phyloP scores from a whole-genome alignment of 2,113 vertebrate genomes.

The Lampris megalopsis region DNA sequence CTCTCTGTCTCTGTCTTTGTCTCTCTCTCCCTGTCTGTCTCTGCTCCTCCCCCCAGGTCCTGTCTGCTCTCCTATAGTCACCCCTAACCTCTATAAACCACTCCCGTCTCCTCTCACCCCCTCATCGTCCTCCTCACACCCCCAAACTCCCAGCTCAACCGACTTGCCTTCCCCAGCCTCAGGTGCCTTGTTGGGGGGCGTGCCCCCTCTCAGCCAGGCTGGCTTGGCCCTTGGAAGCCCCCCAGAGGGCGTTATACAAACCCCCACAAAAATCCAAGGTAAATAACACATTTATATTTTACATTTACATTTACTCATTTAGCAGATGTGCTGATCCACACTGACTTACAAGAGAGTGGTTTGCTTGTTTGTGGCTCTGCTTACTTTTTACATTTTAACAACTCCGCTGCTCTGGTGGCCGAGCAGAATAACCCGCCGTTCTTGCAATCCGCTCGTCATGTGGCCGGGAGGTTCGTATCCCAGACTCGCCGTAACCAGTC shows the following conservation, averaged over 20 bases:
- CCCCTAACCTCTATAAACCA: slow-evolving; percentile 71
- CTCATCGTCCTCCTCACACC: slow-evolving; percentile 34
- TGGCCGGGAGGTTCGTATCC: no score
- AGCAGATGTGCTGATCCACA: no score
- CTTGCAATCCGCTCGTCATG: no score
- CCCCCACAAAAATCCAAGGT: slow-evolving; percentile 60
- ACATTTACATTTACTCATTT: no score
- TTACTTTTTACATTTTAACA: no score
- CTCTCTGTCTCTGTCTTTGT: slow-evolving; percentile 5
- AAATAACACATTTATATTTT: background rate
- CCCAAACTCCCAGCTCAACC: slow-evolving; percentile 29
- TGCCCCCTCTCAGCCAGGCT: slow-evolving; percentile 67
- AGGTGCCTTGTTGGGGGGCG: slow-evolving; percentile 56
- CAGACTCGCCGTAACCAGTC: no score
- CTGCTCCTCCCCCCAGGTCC: slow-evolving; percentile 46
- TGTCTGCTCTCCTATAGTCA: slow-evolving; percentile 55
- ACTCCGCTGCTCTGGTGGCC: no score
- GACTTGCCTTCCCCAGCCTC: slow-evolving; percentile 58
- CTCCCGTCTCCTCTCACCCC: slow-evolving; percentile 58
- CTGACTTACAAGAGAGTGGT: no score
- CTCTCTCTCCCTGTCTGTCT: background rate
- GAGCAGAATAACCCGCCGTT: no score
- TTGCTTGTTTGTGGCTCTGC: no score
- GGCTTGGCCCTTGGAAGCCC: slow-evolving; percentile 61
- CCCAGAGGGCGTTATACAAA: slow-evolving; percentile 35